Percentiles rank a stretch among this genome's conserved stretches.
Evolutionary conservation across 2,113 vertebrate genomes (phyloP).

Genomic region (Festucalex cinctus): DNA sequence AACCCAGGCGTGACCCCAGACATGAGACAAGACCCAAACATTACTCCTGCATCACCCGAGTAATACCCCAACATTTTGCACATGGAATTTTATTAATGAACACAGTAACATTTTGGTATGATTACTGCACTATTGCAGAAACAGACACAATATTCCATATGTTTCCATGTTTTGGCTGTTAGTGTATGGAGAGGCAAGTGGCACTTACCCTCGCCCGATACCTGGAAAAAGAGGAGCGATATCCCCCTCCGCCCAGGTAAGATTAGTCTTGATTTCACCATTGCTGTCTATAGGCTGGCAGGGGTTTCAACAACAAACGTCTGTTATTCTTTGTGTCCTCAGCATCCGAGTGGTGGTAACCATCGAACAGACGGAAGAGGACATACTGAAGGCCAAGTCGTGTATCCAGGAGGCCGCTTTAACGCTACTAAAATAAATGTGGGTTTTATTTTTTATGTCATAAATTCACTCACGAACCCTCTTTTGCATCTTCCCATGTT

Average conservation of each 20-base stretch:
- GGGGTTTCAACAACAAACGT: background rate
- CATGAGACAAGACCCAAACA: too few relatives aligned
- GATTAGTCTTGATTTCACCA: background rate
- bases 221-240: constrained; percentile 92
- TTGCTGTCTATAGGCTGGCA: background rate
- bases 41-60: too few relatives aligned
- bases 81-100: too few relatives aligned
- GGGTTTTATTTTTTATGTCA: background rate
- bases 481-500: background rate
- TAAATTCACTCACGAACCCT: background rate
- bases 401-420: constrained; percentile 81
- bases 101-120: too few relatives aligned
- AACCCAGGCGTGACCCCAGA: too few relatives aligned
- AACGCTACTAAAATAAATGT: constrained; percentile 66
- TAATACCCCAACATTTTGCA: too few relatives aligned
- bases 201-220: constrained; percentile 89
- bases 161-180: constrained; percentile 10
- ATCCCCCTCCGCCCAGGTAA: constrained; percentile 87
- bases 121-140: too few relatives aligned
- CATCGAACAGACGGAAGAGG: constrained; percentile 84
- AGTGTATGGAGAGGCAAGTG: constrained; percentile 85
- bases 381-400: constrained; percentile 80
- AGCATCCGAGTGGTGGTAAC: constrained; percentile 91
- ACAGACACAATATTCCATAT: too few relatives aligned
- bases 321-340: constrained; percentile 33